Conservation (phyloP, 2,888 invertebrate genomes). For the Himalopsyche tibetana region DNA sequence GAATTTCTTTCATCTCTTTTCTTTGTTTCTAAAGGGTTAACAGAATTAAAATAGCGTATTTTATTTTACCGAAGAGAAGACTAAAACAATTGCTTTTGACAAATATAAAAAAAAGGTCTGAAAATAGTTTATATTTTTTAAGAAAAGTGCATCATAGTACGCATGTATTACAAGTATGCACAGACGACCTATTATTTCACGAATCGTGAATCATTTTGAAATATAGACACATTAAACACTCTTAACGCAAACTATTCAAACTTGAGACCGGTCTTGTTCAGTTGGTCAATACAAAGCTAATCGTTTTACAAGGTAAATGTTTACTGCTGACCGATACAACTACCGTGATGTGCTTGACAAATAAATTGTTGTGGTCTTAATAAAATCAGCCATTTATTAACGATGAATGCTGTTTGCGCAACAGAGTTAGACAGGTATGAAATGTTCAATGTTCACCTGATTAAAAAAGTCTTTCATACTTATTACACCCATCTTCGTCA, state of each 20-base stretch:
- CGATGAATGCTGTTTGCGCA: not conserved
- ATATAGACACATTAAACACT: not conserved
- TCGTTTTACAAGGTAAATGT: constrained; percentile 35
- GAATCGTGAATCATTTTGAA: not conserved
- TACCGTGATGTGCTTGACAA: constrained; percentile 14
- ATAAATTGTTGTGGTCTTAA: constrained; percentile 12
- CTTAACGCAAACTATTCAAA: not conserved
- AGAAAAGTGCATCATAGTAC: no score
- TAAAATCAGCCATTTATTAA: constrained; percentile 14
- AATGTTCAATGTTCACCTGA: not conserved
- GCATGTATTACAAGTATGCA: no score
- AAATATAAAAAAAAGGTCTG: no score
- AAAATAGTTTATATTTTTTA: no score
- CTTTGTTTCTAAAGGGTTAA: no score
- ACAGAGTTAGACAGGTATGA: not conserved
- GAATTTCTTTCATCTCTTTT: no score
- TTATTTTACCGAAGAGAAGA: no score
- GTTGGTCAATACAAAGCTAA: constrained; percentile 35
- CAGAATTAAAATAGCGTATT: no score
- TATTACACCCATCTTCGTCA: no score
- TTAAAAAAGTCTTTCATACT: not conserved
- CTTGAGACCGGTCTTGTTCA: constrained; percentile 21
- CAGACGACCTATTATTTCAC: no score
- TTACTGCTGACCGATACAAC: not conserved
- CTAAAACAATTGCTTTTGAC: no score